A percentile compares a stretch with the other conserved stretches of the same genome.
These are phyloP conservation scores for Oxycera nigricornis DNA, from an alignment of 2,888 invertebrate species.

Conservation along the genomic window DNA sequence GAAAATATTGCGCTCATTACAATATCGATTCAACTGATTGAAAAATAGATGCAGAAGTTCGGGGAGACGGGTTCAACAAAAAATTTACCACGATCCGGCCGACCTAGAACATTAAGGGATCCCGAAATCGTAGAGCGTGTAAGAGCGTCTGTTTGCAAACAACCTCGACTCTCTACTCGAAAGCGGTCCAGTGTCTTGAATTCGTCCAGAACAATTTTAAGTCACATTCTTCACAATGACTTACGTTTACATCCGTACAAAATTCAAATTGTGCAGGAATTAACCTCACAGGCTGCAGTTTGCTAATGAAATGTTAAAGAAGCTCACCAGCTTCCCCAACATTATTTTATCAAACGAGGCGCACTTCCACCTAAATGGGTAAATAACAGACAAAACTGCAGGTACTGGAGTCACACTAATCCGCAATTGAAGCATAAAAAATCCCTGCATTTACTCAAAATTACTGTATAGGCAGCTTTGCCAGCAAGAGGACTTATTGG, in stretches of 20 bases:
- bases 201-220: not conserved
- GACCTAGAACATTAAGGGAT: not conserved
- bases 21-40: too few relatives aligned
- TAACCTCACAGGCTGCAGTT: too few relatives aligned
- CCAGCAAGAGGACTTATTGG: not conserved
- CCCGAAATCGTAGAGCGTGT: not conserved
- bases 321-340: not conserved
- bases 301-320: not conserved
- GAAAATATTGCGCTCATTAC: not conserved
- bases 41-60: not conserved
- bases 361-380: not conserved
- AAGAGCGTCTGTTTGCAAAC: not conserved
- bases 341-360: not conserved
- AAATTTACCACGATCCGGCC: not conserved
- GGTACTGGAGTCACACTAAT: not conserved
- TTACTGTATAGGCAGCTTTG: not conserved
- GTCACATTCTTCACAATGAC: too few relatives aligned
- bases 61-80: not conserved
- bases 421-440: not conserved
- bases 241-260: too few relatives aligned
- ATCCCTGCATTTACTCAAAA: too few relatives aligned
- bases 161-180: not conserved
- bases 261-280: too few relatives aligned
- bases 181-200: not conserved
- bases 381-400: constrained; percentile 1